A percentile compares a stretch with the other conserved stretches of the same genome.
Conservation (phyloP, 2,113 vertebrate genomes). For the Chrysochloris asiatica region DNA sequence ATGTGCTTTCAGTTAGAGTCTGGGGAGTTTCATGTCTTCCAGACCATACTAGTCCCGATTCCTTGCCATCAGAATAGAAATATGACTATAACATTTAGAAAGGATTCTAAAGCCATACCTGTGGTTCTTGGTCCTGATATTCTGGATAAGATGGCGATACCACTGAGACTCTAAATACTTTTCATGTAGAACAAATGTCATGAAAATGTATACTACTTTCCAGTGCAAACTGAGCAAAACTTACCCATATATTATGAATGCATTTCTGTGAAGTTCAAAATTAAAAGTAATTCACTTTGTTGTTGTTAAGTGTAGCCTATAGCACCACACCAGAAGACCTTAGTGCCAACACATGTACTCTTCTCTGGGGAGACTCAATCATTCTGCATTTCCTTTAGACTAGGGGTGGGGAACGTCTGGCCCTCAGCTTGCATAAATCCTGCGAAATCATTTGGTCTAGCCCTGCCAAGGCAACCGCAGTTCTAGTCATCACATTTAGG, state of each 20-base stretch:
- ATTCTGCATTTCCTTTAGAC: too few relatives aligned
- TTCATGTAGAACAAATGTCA: background rate
- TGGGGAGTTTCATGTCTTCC: background rate
- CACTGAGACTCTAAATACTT: background rate
- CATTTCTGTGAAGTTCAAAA: slow-evolving; percentile 18
- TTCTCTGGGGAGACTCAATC: slow-evolving; percentile 56
- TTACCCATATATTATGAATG: background rate
- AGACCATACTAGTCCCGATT: background rate
- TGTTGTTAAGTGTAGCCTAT: too few relatives aligned
- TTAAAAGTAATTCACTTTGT: background rate
- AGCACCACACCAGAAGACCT: too few relatives aligned
- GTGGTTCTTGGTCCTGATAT: background rate
- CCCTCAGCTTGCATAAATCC: too few relatives aligned
- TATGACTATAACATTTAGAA: background rate
- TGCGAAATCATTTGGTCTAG: too few relatives aligned
- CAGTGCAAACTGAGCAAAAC: slow-evolving; percentile 6
- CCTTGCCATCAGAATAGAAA: background rate
- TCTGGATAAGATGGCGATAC: background rate
- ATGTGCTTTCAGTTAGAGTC: background rate
- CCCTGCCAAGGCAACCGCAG: too few relatives aligned
- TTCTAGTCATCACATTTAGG: too few relatives aligned
- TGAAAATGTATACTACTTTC: background rate
- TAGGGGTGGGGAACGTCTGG: too few relatives aligned
- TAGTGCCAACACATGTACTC: slow-evolving; percentile 43
- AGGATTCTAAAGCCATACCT: background rate